A percentile compares a stretch with the other conserved stretches of the same genome.
Evolutionary conservation across 2,113 vertebrate species (phyloP).

Genomic region (Alligator sinensis): DNA sequence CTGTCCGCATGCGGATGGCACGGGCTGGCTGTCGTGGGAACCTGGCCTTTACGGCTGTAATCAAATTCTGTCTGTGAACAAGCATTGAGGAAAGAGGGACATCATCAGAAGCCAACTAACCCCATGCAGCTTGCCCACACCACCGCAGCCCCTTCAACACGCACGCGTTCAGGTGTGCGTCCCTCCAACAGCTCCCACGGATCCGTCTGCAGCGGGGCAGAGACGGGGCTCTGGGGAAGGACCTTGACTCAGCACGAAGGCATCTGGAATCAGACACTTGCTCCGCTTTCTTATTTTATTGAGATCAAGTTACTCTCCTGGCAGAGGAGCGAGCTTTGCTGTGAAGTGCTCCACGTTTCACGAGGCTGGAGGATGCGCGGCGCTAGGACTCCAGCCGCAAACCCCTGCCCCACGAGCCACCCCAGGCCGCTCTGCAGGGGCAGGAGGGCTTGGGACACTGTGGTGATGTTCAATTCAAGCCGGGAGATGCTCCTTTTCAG

Average conservation of each 20-base stretch:
- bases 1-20: not conserved
- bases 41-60: no score
- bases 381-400: not conserved
- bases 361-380: not conserved
- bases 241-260: conserved; percentile 15
- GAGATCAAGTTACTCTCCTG: conserved; percentile 39
- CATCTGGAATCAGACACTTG: conserved; percentile 12
- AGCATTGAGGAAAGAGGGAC: no score
- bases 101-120: no score
- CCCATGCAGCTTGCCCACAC: no score
- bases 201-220: not conserved
- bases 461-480: conserved; percentile 43
- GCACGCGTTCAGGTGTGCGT: not conserved
- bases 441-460: conserved; percentile 16
- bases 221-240: not conserved
- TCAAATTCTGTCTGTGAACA: no score
- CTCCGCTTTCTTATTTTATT: conserved; percentile 12
- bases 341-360: not conserved
- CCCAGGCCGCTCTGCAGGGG: not conserved
- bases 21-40: not conserved
- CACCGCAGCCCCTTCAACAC: not conserved
- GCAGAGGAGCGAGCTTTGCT: conserved; percentile 5
- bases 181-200: no score
- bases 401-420: not conserved
- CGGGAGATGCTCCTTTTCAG: conserved; percentile 51